Base-by-base conservation (phyloP, 2,797 vertebrate genomes). In the Microctenopoma lineatum region DNA sequence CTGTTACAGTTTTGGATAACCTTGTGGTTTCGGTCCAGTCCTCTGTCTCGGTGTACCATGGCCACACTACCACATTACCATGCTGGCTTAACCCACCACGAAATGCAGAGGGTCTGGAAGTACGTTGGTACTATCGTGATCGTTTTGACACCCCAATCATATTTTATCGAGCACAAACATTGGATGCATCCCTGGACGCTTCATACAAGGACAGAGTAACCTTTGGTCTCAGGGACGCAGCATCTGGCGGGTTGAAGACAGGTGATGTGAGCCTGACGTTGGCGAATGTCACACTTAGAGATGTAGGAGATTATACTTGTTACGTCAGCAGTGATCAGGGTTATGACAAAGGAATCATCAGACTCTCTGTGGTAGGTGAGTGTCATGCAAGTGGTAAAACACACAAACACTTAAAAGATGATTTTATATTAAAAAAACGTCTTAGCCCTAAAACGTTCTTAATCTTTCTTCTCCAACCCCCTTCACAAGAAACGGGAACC, bases 201-300 rank as follows among this genome's bases (percentile, higher is more conserved):
- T 9, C 59, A 0, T 85, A 73, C 0, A 4, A 0, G 9, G 89
- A 81, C 47, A 39, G 90, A 58, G 85, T 65, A 7, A 86, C 67
- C 0, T 82, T 92, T 25, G 77, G 75, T 18, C 15, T 3, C 1
- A 72, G 79, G n/a, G 80, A 86, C 0, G 25, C n/a, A 3, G 34
- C 12, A 0, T 90, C 92, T 3, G 50, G 39, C 0, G 90, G 91
- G 6, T 59, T 91, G 65, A 72, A 18, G 5, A 38, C 21, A 2
- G 92, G 90, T 0, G 90, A 93, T 4, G 75, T 90, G 47, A 91
- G 86, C 54, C 77, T 93, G 44, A 55, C 52, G 32, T 83, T 93
- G 65, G 36, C 25, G 0, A 82, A 91, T 0, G 62, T 77, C 27
- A 83, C 46, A 0, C 0, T 16, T 15, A 3, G 52, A 1, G 92